Conservation (phyloP, 1,140 invertebrate species). For the Holotrichia oblita region DNA sequence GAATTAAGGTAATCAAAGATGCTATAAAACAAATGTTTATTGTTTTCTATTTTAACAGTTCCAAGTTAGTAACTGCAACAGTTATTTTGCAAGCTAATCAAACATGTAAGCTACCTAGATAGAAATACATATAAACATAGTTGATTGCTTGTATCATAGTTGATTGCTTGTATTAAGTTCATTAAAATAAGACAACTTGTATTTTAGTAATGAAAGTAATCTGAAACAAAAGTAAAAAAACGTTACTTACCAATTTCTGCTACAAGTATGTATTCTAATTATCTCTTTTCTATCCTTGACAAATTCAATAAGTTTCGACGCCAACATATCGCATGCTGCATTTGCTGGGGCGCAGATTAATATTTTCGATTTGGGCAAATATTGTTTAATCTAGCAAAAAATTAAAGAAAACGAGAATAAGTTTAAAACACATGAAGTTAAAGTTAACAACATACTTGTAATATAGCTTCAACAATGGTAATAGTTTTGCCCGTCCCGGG, state of each 20-base stretch:
- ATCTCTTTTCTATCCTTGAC: constrained; percentile 46
- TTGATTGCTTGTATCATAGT: too few species aligned
- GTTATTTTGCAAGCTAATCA: too few species aligned
- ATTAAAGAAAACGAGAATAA: background rate
- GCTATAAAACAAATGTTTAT: too few species aligned
- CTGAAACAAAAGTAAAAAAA: too few species aligned
- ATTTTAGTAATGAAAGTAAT: too few species aligned
- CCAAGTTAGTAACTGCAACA: too few species aligned
- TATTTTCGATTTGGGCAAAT: constrained; percentile 59
- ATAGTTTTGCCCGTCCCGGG: constrained; percentile 98
- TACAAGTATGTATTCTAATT: constrained; percentile 50
- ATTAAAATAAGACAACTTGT: too few species aligned
- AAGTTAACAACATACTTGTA: constrained; percentile 67
- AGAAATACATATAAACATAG: too few species aligned
- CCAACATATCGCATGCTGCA: constrained; percentile 77
- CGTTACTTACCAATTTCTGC: constrained; percentile 46
- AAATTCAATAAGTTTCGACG: constrained; percentile 61
- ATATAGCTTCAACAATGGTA: constrained; percentile 85
- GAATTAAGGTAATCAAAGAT: too few species aligned
- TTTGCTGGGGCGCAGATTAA: constrained; percentile 79
- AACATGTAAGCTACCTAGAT: too few species aligned
- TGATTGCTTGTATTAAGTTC: too few species aligned
- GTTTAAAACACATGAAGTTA: background rate
- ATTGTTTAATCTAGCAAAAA: constrained; percentile 45
- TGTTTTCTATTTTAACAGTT: too few species aligned